Conservation (phyloP, 2,113 vertebrate species). For the Proteles cristata region DNA sequence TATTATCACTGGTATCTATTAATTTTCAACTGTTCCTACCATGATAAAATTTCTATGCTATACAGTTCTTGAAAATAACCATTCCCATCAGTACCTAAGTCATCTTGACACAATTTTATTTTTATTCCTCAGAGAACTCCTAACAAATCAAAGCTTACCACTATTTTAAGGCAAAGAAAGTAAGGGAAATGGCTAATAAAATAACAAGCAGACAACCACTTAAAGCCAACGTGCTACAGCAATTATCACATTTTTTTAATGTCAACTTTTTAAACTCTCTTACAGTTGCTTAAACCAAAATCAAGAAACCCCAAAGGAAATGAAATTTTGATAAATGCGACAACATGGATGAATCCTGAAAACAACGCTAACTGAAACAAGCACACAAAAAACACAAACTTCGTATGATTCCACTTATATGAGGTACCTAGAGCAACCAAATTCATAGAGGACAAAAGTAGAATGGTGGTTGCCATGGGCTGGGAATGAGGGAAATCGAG, state of each 20-base stretch:
- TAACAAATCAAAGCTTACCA: conserved; percentile 52
- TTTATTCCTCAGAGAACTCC: conserved; percentile 43
- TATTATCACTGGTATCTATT: conserved; percentile 83
- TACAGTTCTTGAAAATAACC: conserved; percentile 48
- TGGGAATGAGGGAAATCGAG: background rate
- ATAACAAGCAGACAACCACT: conserved; percentile 24
- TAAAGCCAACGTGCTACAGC: conserved; percentile 41
- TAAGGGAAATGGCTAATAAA: conserved; percentile 44
- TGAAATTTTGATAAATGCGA: background rate
- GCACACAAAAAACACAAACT: conserved; percentile 27
- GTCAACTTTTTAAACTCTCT: conserved; percentile 36
- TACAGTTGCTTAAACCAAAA: conserved; percentile 50
- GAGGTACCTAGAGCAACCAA: background rate
- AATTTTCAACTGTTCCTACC: conserved; percentile 83
- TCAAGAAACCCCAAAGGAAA: conserved; percentile 23
- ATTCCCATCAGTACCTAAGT: conserved; percentile 57
- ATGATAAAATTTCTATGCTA: conserved; percentile 74
- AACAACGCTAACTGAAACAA: conserved; percentile 46
- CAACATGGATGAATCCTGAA: conserved; percentile 12
- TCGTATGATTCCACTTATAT: background rate
- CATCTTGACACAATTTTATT: conserved; percentile 52
- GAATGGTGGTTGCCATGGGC: background rate
- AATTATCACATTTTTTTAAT: conserved; percentile 12
- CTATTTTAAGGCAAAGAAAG: conserved; percentile 55
- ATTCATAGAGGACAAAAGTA: background rate